These are phyloP conservation scores for Drosophila bocki DNA, from an alignment of 1,140 invertebrate genomes.

Conservation along the genomic window DNA sequence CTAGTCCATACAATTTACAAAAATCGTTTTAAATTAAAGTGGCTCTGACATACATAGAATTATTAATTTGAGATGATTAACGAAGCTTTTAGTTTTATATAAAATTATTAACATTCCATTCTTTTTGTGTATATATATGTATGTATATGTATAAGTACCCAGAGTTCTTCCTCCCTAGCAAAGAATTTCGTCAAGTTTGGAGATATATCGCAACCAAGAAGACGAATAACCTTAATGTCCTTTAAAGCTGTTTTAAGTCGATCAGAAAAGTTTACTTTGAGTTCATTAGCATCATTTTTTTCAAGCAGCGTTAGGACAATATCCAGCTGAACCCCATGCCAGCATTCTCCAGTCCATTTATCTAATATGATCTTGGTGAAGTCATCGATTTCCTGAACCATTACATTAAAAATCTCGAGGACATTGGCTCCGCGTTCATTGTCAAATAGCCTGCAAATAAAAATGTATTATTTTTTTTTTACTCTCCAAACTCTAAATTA, in stretches of 20 bases:
- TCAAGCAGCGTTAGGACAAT: constrained; percentile 48
- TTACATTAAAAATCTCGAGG: constrained; percentile 43
- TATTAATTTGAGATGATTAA: too few relatives aligned
- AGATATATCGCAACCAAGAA: constrained; percentile 56
- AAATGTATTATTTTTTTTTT: not conserved
- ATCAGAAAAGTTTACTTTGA: constrained; percentile 85
- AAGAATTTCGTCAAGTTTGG: constrained; percentile 82
- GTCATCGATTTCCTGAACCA: constrained; percentile 56
- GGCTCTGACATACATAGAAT: too few relatives aligned
- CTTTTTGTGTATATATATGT: too few relatives aligned
- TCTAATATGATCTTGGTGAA: constrained; percentile 48
- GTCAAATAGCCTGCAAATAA: constrained; percentile 55
- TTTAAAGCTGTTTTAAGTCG: constrained; percentile 60
- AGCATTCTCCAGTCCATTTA: constrained; percentile 54
- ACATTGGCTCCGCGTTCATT: constrained; percentile 60
- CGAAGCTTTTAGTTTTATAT: too few relatives aligned
- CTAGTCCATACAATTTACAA: too few relatives aligned
- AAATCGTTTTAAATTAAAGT: too few relatives aligned
- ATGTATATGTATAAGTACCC: constrained; percentile 41
- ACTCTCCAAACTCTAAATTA: not conserved
- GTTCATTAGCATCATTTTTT: constrained; percentile 32
- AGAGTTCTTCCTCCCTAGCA: constrained; percentile 86
- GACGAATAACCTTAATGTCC: constrained; percentile 63
- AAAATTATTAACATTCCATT: too few relatives aligned
- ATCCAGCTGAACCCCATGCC: constrained; percentile 46